phyloP scores from a whole-genome alignment of 1,140 invertebrate species.

The Cephus cinctus region DNA sequence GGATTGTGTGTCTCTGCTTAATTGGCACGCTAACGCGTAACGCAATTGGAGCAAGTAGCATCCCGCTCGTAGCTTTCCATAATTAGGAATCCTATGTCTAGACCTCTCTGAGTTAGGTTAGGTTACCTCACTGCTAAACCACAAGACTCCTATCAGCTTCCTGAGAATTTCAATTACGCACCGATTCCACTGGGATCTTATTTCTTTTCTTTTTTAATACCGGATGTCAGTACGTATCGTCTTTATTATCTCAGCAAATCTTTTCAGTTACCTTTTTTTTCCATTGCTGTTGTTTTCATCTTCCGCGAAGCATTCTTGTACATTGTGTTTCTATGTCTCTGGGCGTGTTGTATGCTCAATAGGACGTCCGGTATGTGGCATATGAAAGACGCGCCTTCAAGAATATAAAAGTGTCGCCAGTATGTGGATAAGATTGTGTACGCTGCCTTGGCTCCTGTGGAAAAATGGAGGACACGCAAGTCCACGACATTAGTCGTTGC shows the following conservation, averaged over 20 bases:
- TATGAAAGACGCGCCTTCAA: background rate
- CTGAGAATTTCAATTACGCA: constrained; percentile 1
- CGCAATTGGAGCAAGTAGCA: constrained; percentile 30
- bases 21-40: constrained; percentile 29
- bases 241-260: no score
- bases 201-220: background rate
- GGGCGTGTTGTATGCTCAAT: constrained; percentile 8
- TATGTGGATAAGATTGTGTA: constrained; percentile 23
- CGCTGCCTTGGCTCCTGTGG: constrained; percentile 13
- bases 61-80: constrained; percentile 15
- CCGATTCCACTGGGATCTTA: no score
- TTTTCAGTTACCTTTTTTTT: no score
- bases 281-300: no score
- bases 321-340: no score
- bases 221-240: background rate
- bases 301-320: no score
- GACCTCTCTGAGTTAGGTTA: no score
- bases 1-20: constrained; percentile 23
- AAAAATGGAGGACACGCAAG: constrained; percentile 24
- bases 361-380: constrained; percentile 1
- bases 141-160: constrained; percentile 15
- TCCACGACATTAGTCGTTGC: constrained; percentile 29
- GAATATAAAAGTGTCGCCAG: constrained; percentile 13
- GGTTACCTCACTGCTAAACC: no score
- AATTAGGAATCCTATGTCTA: no score